Evolutionary conservation across 2,113 vertebrate genomes (phyloP), one percentile per base, ranked within the genome.

Genomic region (Amblyopsis rosae): DNA sequence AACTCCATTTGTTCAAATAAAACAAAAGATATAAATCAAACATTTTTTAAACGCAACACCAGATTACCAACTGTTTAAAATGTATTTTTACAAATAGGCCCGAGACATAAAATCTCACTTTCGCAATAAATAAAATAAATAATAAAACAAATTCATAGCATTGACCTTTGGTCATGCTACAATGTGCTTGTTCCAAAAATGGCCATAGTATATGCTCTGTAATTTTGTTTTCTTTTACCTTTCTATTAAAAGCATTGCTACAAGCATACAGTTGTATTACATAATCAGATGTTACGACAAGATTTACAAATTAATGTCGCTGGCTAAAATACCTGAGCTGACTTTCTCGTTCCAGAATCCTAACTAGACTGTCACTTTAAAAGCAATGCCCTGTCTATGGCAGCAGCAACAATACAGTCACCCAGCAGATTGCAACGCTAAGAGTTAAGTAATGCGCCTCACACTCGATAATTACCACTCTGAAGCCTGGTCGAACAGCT

Each of bases 361-460:
- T 17, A 61, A 59, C 8, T 35, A 73, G 72, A 32, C 62, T 65
- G 69, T 67, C 66, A 68, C 77, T 80, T 80, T 79, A 75, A 82
- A 82, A 81, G 80, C 61, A 71, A 67, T 75, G 75, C 75, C 70
- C 72, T 17, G n/a, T 79, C 73, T 71, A 26, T 65, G 80, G 59
- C 64, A 80, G 73, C 49, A 72, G 76, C 68, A 77, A 89, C 82
- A 89, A 86, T 77, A 71, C 75, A 82, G 82, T 82, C 59, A 84
- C 70, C 81, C 80, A 86, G 84, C 81, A 84, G 87, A 82, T 79
- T 76, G 82, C 83, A 73, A 77, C 57, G 70, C 82, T 83, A 87
- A 84, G 88, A 91, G 89, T 92, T 92, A 91, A 92, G 85, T 88
- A 92, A 90, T 81, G 86, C 77, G 70, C 83, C 82, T 88, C 86